Percentiles rank a stretch among this genome's conserved stretches.
phyloP scores from a whole-genome alignment of 2,888 invertebrate genomes.

The Brachypalpus laphriformis region DNA sequence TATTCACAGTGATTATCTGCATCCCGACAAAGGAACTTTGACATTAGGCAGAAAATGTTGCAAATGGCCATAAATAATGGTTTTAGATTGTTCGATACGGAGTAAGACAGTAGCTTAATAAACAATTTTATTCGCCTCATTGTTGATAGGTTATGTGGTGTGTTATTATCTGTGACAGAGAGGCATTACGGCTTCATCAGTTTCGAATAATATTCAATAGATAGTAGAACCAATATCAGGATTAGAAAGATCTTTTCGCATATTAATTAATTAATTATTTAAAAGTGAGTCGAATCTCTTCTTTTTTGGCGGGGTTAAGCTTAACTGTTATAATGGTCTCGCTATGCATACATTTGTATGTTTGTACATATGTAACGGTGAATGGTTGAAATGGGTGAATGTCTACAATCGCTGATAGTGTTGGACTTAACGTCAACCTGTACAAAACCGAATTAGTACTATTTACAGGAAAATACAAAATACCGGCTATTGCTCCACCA shows the following conservation, averaged over 20 bases:
- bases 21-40: conserved; percentile 1
- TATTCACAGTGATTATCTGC: not conserved
- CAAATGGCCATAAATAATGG: not conserved
- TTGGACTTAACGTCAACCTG: too few species aligned
- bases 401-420: too few species aligned
- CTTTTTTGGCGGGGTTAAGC: too few species aligned
- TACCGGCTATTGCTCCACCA: too few species aligned
- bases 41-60: not conserved
- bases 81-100: not conserved
- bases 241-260: not conserved
- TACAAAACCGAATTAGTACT: too few species aligned
- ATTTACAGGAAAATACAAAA: too few species aligned
- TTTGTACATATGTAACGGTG: too few species aligned
- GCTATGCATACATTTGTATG: too few species aligned
- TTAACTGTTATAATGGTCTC: too few species aligned
- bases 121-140: not conserved
- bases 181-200: not conserved
- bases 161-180: not conserved
- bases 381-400: too few species aligned
- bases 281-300: too few species aligned
- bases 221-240: not conserved
- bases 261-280: not conserved
- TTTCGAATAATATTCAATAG: not conserved
- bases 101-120: not conserved
- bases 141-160: not conserved